Evolutionary conservation across 2,113 vertebrate species (phyloP).

Genomic region (Caretta caretta): DNA sequence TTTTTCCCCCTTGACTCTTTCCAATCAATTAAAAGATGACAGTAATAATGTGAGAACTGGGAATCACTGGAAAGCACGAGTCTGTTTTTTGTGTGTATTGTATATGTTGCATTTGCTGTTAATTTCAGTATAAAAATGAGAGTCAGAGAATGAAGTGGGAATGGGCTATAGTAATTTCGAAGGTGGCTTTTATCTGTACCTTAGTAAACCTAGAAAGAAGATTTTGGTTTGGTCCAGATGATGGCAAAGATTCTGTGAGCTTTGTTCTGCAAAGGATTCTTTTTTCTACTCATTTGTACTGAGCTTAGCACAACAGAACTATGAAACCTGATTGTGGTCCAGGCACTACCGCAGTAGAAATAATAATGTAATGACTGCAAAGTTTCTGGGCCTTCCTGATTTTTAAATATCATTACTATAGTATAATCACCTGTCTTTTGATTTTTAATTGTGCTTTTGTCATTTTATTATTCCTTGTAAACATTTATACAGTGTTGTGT

Average conservation of each 20-base stretch:
- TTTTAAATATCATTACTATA: conserved; percentile 2
- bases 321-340: background rate
- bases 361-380: background rate
- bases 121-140: conserved; percentile 54
- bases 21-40: background rate
- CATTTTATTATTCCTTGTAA: background rate
- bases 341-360: background rate
- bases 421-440: background rate
- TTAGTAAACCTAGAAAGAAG: background rate
- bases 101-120: background rate
- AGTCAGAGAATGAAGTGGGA: conserved; percentile 1
- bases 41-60: background rate
- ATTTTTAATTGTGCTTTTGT: background rate
- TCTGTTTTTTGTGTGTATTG: background rate
- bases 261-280: background rate
- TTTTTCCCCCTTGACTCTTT: background rate
- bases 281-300: background rate
- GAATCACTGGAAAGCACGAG: background rate
- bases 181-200: background rate
- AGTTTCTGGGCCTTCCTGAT: background rate
- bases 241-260: background rate
- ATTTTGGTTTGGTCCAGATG: background rate
- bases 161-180: background rate
- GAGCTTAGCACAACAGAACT: background rate
- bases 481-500: background rate